phyloP scores from a whole-genome alignment of 2,888 invertebrate genomes.

The Tribolium freemani region DNA sequence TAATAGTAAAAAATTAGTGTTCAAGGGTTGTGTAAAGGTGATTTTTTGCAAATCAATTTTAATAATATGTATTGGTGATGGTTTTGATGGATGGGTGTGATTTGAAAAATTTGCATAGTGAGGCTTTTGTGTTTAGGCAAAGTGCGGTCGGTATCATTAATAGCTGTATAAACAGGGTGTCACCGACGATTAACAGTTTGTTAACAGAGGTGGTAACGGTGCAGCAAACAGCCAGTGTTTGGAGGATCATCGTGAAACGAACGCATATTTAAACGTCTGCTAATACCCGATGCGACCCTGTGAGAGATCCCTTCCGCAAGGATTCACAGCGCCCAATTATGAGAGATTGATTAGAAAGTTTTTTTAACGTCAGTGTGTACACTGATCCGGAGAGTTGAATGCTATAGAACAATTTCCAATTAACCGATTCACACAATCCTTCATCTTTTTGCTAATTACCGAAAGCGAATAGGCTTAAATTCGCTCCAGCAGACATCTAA shows the following conservation, averaged over 20 bases:
- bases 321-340: conserved; percentile 57
- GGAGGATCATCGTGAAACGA: conserved; percentile 40
- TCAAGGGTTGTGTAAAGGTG: conserved; percentile 13
- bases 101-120: conserved; percentile 43
- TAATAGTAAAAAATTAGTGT: not conserved
- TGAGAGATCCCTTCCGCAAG: conserved; percentile 57
- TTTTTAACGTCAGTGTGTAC: conserved; percentile 49
- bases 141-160: conserved; percentile 57
- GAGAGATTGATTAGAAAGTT: conserved; percentile 59
- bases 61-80: conserved; percentile 21
- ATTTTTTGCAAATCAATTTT: conserved; percentile 30
- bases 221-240: conserved; percentile 29
- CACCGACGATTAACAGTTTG: conserved; percentile 64
- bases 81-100: conserved; percentile 45
- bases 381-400: conserved; percentile 49
- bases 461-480: conserved; percentile 60
- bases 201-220: conserved; percentile 54
- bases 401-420: conserved; percentile 64
- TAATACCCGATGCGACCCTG: conserved; percentile 53
- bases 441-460: conserved; percentile 64
- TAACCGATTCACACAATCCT: conserved; percentile 66
- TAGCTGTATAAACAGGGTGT: conserved; percentile 63
- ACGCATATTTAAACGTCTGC: conserved; percentile 58
- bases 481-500: conserved; percentile 62
- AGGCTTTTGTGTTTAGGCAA: conserved; percentile 38